phyloP scores from a whole-genome alignment of 2,797 vertebrate species.

The Gila robusta region DNA sequence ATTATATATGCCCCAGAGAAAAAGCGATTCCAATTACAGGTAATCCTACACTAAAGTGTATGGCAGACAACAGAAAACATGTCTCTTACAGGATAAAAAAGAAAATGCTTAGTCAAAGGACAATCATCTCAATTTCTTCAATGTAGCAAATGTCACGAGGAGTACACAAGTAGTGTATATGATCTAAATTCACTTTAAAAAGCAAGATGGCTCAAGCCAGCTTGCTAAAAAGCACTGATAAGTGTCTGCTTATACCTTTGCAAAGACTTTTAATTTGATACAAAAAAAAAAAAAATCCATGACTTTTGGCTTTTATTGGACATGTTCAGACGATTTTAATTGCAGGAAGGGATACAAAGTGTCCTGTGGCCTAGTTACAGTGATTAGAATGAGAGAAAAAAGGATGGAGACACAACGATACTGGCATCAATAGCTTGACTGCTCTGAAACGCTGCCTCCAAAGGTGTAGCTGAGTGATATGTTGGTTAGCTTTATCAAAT shows the following conservation, averaged over 20 bases:
- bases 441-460: conserved; percentile 53
- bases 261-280: conserved; percentile 33
- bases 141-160: neutral
- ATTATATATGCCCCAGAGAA: conserved; percentile 44
- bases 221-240: neutral
- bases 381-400: conserved; percentile 60
- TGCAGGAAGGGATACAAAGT: conserved; percentile 59
- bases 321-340: conserved; percentile 57
- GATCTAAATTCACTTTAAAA: conserved; percentile 1
- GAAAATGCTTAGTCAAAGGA: conserved; percentile 37
- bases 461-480: conserved; percentile 62
- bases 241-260: conserved; percentile 9
- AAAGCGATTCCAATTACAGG: conserved; percentile 43
- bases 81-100: conserved; percentile 39
- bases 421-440: conserved; percentile 44
- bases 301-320: conserved; percentile 48
- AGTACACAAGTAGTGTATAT: neutral
- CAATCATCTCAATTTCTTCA: conserved; percentile 28
- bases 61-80: conserved; percentile 38
- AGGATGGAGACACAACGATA: conserved; percentile 53
- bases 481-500: conserved; percentile 54
- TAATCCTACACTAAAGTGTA: conserved; percentile 42
- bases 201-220: neutral
- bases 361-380: conserved; percentile 64
- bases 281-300: conserved; percentile 46